phyloP scores from a whole-genome alignment of 2,113 vertebrate genomes.

The Brachyhypopomus gauderio region DNA sequence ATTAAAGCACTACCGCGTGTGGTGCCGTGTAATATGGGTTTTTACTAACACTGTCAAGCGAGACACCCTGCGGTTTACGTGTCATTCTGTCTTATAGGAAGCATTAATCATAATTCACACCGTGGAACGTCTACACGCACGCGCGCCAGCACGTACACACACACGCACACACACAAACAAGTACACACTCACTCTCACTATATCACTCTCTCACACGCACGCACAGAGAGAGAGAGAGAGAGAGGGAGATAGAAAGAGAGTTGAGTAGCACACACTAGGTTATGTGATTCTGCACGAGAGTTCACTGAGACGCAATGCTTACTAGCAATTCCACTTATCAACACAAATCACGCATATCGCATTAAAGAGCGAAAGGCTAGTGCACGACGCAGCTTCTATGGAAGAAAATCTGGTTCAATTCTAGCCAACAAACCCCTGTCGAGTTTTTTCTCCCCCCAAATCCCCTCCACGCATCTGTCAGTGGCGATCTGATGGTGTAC shows the following conservation, averaged over 20 bases:
- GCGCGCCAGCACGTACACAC: neutral
- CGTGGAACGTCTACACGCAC: neutral
- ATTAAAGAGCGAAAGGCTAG: neutral
- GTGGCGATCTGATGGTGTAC: neutral
- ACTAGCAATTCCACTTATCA: no score
- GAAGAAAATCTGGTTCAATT: no score
- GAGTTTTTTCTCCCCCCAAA: neutral
- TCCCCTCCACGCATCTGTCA: constrained; percentile 2
- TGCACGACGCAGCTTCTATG: neutral
- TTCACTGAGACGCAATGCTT: no score
- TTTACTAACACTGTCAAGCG: constrained; percentile 5
- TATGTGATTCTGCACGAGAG: no score
- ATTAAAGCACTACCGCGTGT: neutral
- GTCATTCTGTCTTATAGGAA: constrained; percentile 19
- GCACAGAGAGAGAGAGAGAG: neutral
- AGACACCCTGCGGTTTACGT: constrained; percentile 8
- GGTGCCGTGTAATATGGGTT: neutral
- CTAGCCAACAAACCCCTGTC: neutral
- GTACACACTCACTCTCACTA: neutral
- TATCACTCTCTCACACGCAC: neutral
- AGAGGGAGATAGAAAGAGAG: neutral
- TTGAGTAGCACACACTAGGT: no score
- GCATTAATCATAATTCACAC: constrained; percentile 11
- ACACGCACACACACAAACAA: neutral
- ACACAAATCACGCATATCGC: no score